Evolutionary conservation across 2,113 vertebrate genomes (phyloP).

Genomic region (Cryptotis parvus): DNA sequence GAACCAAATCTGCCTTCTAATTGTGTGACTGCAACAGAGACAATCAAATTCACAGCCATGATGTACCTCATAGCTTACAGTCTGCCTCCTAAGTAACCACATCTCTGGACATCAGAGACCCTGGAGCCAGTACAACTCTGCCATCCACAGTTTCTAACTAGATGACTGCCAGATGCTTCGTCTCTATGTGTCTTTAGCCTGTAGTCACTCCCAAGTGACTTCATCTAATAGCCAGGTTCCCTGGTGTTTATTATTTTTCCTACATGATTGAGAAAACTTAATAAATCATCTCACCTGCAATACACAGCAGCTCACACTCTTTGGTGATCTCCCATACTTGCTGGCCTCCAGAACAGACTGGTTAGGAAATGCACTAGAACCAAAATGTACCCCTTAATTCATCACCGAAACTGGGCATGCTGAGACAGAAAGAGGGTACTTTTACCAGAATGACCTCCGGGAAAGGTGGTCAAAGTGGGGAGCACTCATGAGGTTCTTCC

Average conservation of each 20-base stretch:
- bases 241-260: no score
- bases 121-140: no score
- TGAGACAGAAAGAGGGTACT: slow-evolving; percentile 1
- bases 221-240: no score
- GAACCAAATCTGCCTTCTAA: neutral
- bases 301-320: neutral
- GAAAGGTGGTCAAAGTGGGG: slow-evolving; percentile 6
- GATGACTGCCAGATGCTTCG: no score
- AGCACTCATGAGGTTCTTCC: neutral
- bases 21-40: neutral
- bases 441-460: slow-evolving; percentile 18
- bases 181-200: no score
- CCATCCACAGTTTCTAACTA: no score
- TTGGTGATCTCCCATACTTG: neutral
- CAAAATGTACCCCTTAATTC: slow-evolving; percentile 38
- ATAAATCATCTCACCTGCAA: neutral
- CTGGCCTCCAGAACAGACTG: neutral
- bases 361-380: neutral
- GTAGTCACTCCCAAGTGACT: no score
- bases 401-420: slow-evolving; percentile 49
- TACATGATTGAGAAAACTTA: no score
- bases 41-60: neutral
- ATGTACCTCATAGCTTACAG: neutral
- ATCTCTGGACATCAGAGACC: no score
- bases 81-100: no score